phyloP scores from a whole-genome alignment of 2,113 vertebrate species.

The Platycercus adscitus region DNA sequence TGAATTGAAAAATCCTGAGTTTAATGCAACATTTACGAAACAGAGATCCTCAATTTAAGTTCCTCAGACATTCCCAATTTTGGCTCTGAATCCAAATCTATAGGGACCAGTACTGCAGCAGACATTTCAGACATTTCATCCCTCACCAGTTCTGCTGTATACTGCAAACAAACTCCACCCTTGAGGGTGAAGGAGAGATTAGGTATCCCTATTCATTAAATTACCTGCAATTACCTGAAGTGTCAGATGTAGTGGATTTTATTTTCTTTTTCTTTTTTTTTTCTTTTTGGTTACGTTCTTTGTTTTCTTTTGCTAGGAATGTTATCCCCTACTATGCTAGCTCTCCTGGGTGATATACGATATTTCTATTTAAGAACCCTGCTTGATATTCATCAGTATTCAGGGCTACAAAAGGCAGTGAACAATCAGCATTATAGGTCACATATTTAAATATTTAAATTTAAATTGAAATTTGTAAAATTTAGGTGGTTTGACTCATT shows the following conservation, averaged over 20 bases:
- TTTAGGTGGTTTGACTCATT: neutral
- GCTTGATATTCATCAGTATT: neutral
- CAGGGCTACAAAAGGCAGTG: neutral
- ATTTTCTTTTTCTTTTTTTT: no score
- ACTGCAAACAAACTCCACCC: neutral
- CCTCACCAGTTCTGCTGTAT: neutral
- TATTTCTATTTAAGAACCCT: neutral
- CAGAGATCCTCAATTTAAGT: neutral
- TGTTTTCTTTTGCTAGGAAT: neutral
- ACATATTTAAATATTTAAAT: neutral
- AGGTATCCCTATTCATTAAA: neutral
- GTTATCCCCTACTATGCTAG: neutral
- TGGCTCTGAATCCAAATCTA: neutral
- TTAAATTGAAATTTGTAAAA: neutral
- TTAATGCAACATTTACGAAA: neutral
- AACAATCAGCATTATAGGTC: neutral
- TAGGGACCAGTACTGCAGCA: neutral
- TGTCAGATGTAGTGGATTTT: neutral
- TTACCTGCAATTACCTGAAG: neutral
- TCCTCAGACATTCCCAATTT: neutral
- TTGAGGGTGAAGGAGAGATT: neutral
- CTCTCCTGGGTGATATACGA: neutral
- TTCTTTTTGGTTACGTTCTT: neutral
- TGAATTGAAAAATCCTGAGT: neutral
- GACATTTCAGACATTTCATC: neutral